Evolutionary conservation across 2,797 vertebrate genomes (phyloP).

Genomic region (Sparidentex hasta): DNA sequence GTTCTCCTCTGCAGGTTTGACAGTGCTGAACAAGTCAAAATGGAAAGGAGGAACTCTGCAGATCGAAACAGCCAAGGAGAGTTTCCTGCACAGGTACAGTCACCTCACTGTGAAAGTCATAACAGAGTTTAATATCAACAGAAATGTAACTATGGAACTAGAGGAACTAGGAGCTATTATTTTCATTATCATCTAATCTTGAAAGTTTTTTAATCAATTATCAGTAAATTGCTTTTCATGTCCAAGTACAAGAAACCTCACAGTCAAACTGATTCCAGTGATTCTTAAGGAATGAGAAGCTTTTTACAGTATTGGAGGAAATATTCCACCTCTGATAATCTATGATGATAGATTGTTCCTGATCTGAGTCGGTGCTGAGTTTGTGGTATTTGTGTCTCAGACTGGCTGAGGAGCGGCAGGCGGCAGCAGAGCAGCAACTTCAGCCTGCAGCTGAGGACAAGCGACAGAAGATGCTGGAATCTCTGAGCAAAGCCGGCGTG

Average conservation of each 20-base stretch:
- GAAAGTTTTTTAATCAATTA: neutral
- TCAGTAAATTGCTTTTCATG: too few species aligned
- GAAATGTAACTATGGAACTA: neutral
- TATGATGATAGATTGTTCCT: neutral
- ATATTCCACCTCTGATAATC: neutral
- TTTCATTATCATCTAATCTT: neutral
- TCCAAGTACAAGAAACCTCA: neutral
- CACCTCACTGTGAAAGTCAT: neutral
- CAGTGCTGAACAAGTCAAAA: constrained; percentile 92
- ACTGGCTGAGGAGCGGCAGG: constrained; percentile 89
- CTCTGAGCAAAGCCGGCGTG: constrained; percentile 85
- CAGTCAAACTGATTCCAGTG: neutral
- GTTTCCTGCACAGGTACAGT: constrained; percentile 92
- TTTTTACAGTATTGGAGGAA: neutral
- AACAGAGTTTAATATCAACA: neutral
- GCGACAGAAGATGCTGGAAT: constrained; percentile 75
- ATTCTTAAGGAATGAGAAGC: neutral
- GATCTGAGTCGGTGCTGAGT: neutral
- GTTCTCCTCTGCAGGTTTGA: constrained; percentile 85
- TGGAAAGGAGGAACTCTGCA: constrained; percentile 96
- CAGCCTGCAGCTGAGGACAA: constrained; percentile 59
- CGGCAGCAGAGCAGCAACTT: constrained; percentile 72
- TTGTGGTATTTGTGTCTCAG: constrained; percentile 72
- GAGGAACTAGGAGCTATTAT: neutral
- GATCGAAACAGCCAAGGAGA: constrained; percentile 95